Evolutionary conservation across 2,797 vertebrate genomes (phyloP), one percentile per base, ranked within the genome.

Genomic region (Menidia menidia): DNA sequence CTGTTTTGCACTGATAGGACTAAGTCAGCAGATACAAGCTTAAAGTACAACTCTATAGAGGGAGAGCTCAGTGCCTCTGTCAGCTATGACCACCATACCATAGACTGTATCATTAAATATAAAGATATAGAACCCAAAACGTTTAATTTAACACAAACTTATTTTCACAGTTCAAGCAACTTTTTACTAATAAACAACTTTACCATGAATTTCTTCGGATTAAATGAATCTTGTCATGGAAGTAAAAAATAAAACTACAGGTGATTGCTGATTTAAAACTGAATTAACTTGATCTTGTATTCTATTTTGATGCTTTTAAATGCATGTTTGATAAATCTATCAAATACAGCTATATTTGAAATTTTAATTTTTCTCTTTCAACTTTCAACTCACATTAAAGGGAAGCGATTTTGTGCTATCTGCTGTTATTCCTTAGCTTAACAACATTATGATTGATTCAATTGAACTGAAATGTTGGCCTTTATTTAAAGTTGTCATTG

Each of bases 1-100:
- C 68, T 80, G 80, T 66, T 68, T 41, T 68, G 64, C 57, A 58
- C 62, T 71, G 85, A 80, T 78, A 60, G 41, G 51, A 67, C 62
- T 48, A 64, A 69, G 52, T 84, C 80, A 71, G 72, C 60, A 73
- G 52, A 80, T 69, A 56, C 54, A 45, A 9, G 66, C 61, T 76
- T 71, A 44, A 9, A 76, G 78, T 81, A 67, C 48, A 68, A 42
- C 43, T 55, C 54, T 64, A 31, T 41, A 65, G 39, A 33, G 53
- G 13, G 44, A 45, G 58, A 76, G 61, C 39, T 51, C 13, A 48
- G 51, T 41, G 59, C 42, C 12, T 57, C 31, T 64, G 19, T 42
- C 52, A 59, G 65, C 32, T 71, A 31, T 42, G 53, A 63, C 25
- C 35, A 45, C 19, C 35, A 39, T 39, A 39, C 6, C 6, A 39